Base-by-base conservation (phyloP, 2,888 invertebrate genomes). In the Dryomyza anilis region DNA sequence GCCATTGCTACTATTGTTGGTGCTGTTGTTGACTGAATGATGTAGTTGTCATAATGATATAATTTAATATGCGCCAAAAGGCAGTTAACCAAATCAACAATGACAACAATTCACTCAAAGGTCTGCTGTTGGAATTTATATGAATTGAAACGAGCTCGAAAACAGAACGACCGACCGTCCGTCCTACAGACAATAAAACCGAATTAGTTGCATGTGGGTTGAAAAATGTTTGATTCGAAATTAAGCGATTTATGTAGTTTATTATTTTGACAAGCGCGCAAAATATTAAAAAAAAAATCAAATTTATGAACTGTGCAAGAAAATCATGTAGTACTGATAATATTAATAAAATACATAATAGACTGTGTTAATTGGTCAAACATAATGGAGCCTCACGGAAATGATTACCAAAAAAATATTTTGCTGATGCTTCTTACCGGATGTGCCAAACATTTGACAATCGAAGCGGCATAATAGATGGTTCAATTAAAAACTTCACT, bases 401-500 rank as follows among this genome's bases (percentile, higher is more conserved):
- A n/a, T n/a, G n/a, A n/a, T n/a, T n/a, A n/a, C n/a, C n/a, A 8
- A 27, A 52, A 29, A 5, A 27, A 52, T 52, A 7, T 52, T n/a
- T 52, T 25, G n/a, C 8, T 8, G 16, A 52, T 52, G 27, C 25
- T 52, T 8, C 8, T 43, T 7, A 30, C 23, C 61, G 61, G 60
- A 61, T 60, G 50, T 60, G 27, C 29, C n/a, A 16, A 25, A 48
- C 52, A 16, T 43, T 39, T 52, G 52, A 39, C 53, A 43, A 12
- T 33, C 10, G 39, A 39, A n/a, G 8, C 14, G 39, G 7, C 39
- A 3, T 39, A 70, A 72, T 72, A 72, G 74, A 74, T 72, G 74
- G 73, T 74, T 73, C 74, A 72, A 73, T 74, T 74, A 74, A 74
- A 71, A 70, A 48, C 46, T 63, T 60, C 55, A 63, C 63, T 66